Percentiles rank a stretch among this genome's conserved stretches.
Conservation (phyloP, 2,888 invertebrate species). For the Venusia cambrica region DNA sequence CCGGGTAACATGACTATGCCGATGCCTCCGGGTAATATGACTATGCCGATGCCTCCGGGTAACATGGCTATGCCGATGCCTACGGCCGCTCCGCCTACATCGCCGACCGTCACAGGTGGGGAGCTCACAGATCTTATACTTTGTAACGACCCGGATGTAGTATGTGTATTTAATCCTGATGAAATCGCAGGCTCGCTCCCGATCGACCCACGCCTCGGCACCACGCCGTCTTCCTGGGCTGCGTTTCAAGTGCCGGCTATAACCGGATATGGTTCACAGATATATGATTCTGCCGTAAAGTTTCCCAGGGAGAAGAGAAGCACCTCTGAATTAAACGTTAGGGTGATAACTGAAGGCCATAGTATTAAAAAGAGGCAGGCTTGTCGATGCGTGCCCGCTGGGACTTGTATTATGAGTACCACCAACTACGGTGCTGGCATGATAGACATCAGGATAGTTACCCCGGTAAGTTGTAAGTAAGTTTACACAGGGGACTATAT, state of each 20-base stretch:
- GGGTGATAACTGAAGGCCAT: conserved; percentile 35
- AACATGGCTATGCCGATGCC: conserved; percentile 26
- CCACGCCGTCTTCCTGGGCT: conserved; percentile 57
- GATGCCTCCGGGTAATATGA: conserved; percentile 29
- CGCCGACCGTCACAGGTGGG: conserved; percentile 46
- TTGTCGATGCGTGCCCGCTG: conserved; percentile 62
- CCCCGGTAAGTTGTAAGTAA: conserved; percentile 74
- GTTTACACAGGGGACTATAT: too few relatives aligned
- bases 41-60: conserved; percentile 24
- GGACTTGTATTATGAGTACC: conserved; percentile 51
- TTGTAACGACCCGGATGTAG: conserved; percentile 65
- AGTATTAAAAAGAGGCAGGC: conserved; percentile 61
- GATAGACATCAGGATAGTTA: conserved; percentile 83
- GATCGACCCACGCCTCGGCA: conserved; percentile 73
- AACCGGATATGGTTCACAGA: conserved; percentile 54
- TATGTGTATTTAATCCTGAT: conserved; percentile 71
- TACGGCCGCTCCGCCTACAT: conserved; percentile 29
- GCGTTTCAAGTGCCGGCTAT: conserved; percentile 53
- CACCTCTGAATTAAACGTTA: conserved; percentile 19
- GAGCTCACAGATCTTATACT: conserved; percentile 58
- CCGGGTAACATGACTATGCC: too few relatives aligned
- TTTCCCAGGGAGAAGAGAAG: conserved; percentile 66
- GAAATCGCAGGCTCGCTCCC: conserved; percentile 63
- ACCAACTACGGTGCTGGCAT: conserved; percentile 74
- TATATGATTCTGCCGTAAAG: conserved; percentile 55